Evolutionary conservation across 2,888 invertebrate species (phyloP).

Genomic region (Blastobasis adustella): DNA sequence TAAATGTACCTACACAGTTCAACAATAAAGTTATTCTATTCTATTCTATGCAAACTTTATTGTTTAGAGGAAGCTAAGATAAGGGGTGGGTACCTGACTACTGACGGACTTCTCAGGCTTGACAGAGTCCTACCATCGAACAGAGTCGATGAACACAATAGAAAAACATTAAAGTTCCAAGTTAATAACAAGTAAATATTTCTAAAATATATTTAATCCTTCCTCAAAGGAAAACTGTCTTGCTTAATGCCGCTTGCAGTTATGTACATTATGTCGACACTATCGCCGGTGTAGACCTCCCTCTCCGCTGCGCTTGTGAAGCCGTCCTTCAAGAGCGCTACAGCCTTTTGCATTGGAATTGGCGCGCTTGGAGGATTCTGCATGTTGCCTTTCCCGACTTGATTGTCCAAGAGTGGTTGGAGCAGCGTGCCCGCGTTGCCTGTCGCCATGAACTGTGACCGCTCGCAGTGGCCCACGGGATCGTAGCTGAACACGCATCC

Average conservation of each 20-base stretch:
- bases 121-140: no score
- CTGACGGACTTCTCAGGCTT: no score
- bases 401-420: conserved; percentile 97
- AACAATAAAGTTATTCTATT: no score
- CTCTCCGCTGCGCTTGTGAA: conserved; percentile 98
- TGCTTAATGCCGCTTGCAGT: conserved; percentile 90
- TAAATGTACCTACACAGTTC: no score
- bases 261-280: conserved; percentile 88
- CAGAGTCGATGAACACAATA: no score
- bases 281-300: conserved; percentile 97
- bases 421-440: conserved; percentile 93
- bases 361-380: conserved; percentile 78
- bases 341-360: conserved; percentile 85
- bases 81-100: no score
- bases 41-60: no score
- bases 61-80: no score
- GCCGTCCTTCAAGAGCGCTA: conserved; percentile 91
- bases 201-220: conserved; percentile 78
- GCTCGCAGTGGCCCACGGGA: conserved; percentile 96
- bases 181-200: no score
- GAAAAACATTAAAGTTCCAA: no score
- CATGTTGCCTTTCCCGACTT: conserved; percentile 93
- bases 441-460: conserved; percentile 87
- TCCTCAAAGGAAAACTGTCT: conserved; percentile 85
- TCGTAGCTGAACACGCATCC: conserved; percentile 98